Evolutionary conservation across 2,888 invertebrate species (phyloP).

Genomic region (Sussaba pulchella): DNA sequence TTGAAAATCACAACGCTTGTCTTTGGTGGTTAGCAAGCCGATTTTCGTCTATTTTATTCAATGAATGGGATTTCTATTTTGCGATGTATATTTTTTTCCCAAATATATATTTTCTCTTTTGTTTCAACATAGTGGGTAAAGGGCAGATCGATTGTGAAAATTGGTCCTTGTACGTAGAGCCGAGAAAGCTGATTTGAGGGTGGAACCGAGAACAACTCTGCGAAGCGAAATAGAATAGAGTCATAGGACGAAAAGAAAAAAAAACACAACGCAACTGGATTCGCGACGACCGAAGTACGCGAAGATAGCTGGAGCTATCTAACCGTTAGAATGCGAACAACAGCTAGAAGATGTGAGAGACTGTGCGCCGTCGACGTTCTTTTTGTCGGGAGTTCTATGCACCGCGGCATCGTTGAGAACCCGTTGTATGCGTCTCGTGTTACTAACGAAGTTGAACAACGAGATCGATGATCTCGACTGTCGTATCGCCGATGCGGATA

Average conservation of each 20-base stretch:
- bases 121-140: too few species aligned
- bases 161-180: neutral
- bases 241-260: constrained; percentile 16
- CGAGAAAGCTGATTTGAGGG: neutral
- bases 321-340: constrained; percentile 58
- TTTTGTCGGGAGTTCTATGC: constrained; percentile 21
- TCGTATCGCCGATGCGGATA: constrained; percentile 32
- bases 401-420: constrained; percentile 23
- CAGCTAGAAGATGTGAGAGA: constrained; percentile 42
- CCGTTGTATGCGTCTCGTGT: constrained; percentile 48
- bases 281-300: constrained; percentile 38
- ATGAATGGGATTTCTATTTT: too few species aligned
- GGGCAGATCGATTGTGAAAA: constrained; percentile 1
- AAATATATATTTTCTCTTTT: too few species aligned
- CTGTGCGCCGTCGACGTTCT: constrained; percentile 26
- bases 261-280: constrained; percentile 52
- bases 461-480: constrained; percentile 59
- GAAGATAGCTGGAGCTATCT: constrained; percentile 37
- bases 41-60: too few species aligned
- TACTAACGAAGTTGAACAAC: constrained; percentile 60
- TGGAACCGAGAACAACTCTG: neutral
- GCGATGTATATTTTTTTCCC: too few species aligned
- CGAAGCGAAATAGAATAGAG: neutral
- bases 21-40: too few species aligned
- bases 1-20: too few species aligned